phyloP scores from a whole-genome alignment of 1,140 invertebrate genomes.

The Ceratina calcarata region DNA sequence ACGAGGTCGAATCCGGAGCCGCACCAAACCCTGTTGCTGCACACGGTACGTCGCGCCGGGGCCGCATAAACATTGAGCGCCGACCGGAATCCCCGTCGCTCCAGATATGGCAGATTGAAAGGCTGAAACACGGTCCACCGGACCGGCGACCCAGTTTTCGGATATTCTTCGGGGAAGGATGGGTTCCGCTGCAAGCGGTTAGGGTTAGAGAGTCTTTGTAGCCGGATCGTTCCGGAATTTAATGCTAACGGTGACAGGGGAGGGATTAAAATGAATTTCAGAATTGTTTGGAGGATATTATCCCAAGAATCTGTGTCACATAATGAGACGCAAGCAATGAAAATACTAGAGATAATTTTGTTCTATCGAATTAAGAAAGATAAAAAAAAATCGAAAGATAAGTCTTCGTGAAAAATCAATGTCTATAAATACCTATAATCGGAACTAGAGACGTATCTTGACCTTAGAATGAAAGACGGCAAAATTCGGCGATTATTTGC shows the following conservation, averaged over 20 bases:
- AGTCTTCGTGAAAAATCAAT: not conserved
- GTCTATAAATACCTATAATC: not conserved
- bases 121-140: conserved; percentile 23
- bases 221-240: too few relatives aligned
- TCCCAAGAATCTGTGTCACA: too few relatives aligned
- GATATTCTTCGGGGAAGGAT: conserved; percentile 25
- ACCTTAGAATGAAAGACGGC: conserved; percentile 9
- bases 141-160: conserved; percentile 52
- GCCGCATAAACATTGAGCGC: conserved; percentile 35
- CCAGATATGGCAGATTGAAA: conserved; percentile 55
- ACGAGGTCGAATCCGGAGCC: conserved; percentile 46
- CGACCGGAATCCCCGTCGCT: conserved; percentile 58
- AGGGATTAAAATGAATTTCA: not conserved
- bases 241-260: too few relatives aligned
- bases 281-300: too few relatives aligned
- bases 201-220: too few relatives aligned
- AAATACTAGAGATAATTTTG: too few relatives aligned
- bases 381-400: too few relatives aligned
- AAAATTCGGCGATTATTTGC: conserved; percentile 42
- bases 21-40: conserved; percentile 63
- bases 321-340: too few relatives aligned
- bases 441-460: not conserved
- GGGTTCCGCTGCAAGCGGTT: too few relatives aligned
- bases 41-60: conserved; percentile 37
- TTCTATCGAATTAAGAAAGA: too few relatives aligned